Evolutionary conservation across 2,797 vertebrate species (phyloP), one percentile per base, ranked within the genome.

Genomic region (Lithobates pipiens): DNA sequence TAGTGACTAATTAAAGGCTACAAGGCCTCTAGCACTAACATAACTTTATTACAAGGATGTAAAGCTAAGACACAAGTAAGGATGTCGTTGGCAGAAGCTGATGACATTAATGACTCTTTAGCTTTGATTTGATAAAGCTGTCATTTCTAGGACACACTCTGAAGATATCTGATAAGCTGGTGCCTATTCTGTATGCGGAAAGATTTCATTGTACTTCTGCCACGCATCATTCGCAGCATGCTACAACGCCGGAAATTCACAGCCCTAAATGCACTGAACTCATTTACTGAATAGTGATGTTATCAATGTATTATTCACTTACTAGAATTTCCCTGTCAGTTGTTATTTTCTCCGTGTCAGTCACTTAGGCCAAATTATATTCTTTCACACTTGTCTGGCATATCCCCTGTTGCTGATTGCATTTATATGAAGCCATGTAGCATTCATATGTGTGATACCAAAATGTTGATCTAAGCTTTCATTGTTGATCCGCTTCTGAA

Each of bases 111-210:
- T 67, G 65, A 25, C 65, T 67, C 65, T 67, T 67, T 67, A 25
- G 10, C 65, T 67, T 29, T 67, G 25, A 67, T 25, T 67, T 67
- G 65, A 67, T 67, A 67, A 67, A 29, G 65, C 65, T 67, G 65
- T 67, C 65, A 67, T 67, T 67, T 67, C 25, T 67, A 9, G 25
- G n/a, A 65, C 61, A 25, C 61, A 9, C 61, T 25, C 61, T n/a
- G n/a, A 65, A 65, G 25, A 67, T 67, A 25, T 67, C 65, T 67
- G 65, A 67, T 67, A 67, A 67, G 27, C 65, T 67, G 65, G 65
- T 67, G 65, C 65, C 65, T 29, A 15, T 25, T 67, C 65, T 67
- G 11, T 25, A 27, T 67, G 25, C 25, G 11, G 65, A 67, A 67
- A 29, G 65, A 67, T 67, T 11, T 29, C 65, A 67, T 67, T 67